Evolutionary conservation across 2,888 invertebrate genomes (phyloP), one percentile per base, ranked within the genome.

Genomic region (Hirtodrosophila histrioides): DNA sequence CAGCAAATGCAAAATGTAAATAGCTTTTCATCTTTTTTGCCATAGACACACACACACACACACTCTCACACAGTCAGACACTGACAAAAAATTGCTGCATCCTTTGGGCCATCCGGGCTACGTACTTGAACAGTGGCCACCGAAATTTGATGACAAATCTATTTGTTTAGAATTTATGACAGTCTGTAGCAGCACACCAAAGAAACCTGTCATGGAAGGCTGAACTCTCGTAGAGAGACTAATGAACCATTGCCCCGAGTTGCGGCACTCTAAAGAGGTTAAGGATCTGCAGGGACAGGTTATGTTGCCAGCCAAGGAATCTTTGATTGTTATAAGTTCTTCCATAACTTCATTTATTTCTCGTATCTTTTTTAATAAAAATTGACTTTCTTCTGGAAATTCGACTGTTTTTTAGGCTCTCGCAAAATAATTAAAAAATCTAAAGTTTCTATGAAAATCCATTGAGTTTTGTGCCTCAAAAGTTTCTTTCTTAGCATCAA

Each of bases 1-100:
- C 56, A 65, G 54, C 60, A 75, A 78, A 81, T 75, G 73, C 75
- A 75, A 72, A 81, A 86, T 81, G 76, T 78, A 86, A 81, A 86
- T 79, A 85, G 81, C 81, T 85, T 75, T 80, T 82, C 73, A 66
- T 74, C 69, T 74, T 62, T 53, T 57, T 64, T 57, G 45, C 40
- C 27, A 29, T n/a, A n/a, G n/a, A n/a, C 44, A 40, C 61, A 53
- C 53, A 57, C 40, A 49, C 44, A 10, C 49, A 29, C 64, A 46
- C 37, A 50, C 27, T 2, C 27, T 5, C 27, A 27, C 27, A 27
- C 27, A 17, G 17, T 27, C 27, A 27, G 6, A 27, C 27, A 27
- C 4, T 27, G 33, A 40, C 10, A 37, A 27, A 43, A 54, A 40
- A 41, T 23, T 40, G 35, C 33, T 48, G 27, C 43, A 46, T 57